Percentiles rank a stretch among this genome's conserved stretches.
phyloP scores from a whole-genome alignment of 2,113 vertebrate genomes.

The Pomatorhinus ruficollis region DNA sequence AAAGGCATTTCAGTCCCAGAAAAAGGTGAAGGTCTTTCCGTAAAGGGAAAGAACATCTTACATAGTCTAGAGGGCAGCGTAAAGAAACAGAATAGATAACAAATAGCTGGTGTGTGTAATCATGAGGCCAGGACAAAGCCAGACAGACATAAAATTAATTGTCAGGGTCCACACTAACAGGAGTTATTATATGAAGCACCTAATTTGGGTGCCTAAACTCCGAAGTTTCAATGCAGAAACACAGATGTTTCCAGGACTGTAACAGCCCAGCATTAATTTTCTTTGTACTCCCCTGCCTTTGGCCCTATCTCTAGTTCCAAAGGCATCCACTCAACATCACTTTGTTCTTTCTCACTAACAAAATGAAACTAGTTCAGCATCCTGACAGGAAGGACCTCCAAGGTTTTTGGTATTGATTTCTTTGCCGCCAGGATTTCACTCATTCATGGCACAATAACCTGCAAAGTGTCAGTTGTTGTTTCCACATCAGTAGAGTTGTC shows the following conservation, averaged over 20 bases:
- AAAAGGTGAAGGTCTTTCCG: background rate
- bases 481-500: background rate
- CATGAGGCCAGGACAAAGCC: background rate
- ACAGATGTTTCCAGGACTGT: background rate
- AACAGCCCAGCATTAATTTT: background rate
- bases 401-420: background rate
- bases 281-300: background rate
- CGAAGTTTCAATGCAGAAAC: background rate
- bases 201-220: background rate
- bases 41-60: background rate
- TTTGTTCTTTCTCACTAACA: background rate
- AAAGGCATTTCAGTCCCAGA: background rate
- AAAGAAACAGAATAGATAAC: background rate
- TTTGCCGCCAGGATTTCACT: background rate
- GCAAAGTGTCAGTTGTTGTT: background rate
- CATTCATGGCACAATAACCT: background rate
- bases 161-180: background rate
- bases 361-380: background rate
- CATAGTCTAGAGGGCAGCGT: background rate
- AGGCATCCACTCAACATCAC: background rate
- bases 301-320: background rate
- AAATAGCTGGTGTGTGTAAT: background rate
- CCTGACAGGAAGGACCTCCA: background rate
- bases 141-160: background rate
- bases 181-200: background rate